Evolutionary conservation across 1,140 invertebrate genomes (phyloP).

Genomic region (Wasmannia auropunctata): DNA sequence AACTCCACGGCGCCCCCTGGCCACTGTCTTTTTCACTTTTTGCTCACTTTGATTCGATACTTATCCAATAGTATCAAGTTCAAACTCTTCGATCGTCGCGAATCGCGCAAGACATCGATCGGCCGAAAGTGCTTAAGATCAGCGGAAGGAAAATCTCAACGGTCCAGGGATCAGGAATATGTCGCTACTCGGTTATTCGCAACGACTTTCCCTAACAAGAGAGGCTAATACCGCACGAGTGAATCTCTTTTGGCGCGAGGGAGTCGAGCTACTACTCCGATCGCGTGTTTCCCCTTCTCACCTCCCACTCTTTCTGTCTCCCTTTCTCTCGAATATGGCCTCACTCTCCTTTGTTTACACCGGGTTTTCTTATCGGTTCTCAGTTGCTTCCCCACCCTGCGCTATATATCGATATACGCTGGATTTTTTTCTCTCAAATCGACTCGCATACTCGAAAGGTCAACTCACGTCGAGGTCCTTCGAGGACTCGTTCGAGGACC

Average conservation of each 20-base stretch:
- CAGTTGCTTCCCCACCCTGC: constrained; percentile 7
- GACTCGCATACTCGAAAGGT: constrained; percentile 31
- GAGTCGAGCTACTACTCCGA: neutral
- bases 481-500: neutral
- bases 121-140: neutral
- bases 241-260: constrained; percentile 23
- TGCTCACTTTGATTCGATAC: constrained; percentile 11
- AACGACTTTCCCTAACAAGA: constrained; percentile 24
- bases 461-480: constrained; percentile 12
- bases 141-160: constrained; percentile 4
- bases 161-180: neutral
- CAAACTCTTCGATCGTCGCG: neutral
- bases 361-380: constrained; percentile 45
- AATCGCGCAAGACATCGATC: neutral
- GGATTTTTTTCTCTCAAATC: neutral
- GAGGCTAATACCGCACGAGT: neutral
- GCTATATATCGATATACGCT: neutral
- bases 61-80: neutral
- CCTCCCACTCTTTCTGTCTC: constrained; percentile 15
- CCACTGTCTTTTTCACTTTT: constrained; percentile 17
- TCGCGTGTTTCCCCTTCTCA: constrained; percentile 24
- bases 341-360: constrained; percentile 47
- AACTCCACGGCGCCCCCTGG: neutral
- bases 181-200: no score
- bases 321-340: neutral